These are phyloP conservation scores for Leptinotarsa defecta DNA, from an alignment of 1,140 invertebrate genomes.

Conservation along the genomic window DNA sequence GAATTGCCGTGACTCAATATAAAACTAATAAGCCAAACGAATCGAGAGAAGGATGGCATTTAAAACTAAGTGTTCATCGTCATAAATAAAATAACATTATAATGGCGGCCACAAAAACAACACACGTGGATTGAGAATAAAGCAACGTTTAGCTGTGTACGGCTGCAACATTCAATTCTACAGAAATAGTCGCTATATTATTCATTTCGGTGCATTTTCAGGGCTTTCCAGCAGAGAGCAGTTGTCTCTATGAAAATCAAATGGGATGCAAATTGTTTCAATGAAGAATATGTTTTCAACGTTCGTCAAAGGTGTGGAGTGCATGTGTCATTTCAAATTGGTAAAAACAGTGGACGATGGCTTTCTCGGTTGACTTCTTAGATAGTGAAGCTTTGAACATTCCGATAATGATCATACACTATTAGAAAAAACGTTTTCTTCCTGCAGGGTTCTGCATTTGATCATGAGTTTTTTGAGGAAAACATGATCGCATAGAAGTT, in stretches of 20 bases:
- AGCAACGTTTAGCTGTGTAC: constrained; percentile 1
- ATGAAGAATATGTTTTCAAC: constrained; percentile 13
- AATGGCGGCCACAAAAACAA: constrained; percentile 6
- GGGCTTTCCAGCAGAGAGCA: neutral
- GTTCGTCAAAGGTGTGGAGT: neutral
- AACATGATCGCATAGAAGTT: too few species aligned
- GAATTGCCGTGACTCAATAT: constrained; percentile 24
- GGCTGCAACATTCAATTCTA: constrained; percentile 1
- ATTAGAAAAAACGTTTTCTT: too few species aligned
- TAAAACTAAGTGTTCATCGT: constrained; percentile 16
- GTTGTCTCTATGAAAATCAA: constrained; percentile 11
- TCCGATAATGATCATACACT: too few species aligned
- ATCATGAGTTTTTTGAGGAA: too few species aligned
- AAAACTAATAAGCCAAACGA: constrained; percentile 22
- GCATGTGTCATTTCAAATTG: constrained; percentile 14
- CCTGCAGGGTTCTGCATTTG: too few species aligned
- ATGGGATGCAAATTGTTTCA: neutral
- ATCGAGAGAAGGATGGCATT: constrained; percentile 5
- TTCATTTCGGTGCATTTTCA: constrained; percentile 23
- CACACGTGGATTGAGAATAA: constrained; percentile 9
- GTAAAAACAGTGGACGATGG: neutral
- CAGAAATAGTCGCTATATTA: constrained; percentile 11
- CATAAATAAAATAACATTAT: constrained; percentile 17
- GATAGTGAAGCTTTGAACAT: too few species aligned
- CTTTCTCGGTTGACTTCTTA: too few species aligned